phyloP scores from a whole-genome alignment of 2,113 vertebrate species.

The Colaptes auratus region DNA sequence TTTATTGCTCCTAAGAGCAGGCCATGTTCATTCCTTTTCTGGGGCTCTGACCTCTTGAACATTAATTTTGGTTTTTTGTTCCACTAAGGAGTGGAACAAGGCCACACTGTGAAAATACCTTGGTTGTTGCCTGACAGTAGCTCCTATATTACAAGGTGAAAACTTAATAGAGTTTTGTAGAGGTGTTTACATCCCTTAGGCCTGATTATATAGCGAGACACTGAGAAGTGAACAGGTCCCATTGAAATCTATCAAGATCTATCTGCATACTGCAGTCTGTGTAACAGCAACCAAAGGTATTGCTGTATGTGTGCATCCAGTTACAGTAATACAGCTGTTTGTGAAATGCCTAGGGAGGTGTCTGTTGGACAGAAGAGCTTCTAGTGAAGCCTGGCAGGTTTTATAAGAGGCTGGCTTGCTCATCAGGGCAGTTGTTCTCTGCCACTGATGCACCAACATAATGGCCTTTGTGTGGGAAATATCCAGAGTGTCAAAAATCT shows the following conservation, averaged over 20 bases:
- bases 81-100: not conserved
- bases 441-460: not conserved
- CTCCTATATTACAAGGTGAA: not conserved
- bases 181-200: not conserved
- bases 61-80: not conserved
- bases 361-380: not conserved
- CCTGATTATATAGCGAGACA: not conserved
- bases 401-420: not conserved
- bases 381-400: not conserved
- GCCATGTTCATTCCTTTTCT: not conserved
- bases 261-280: no score
- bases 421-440: not conserved
- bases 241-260: not conserved
- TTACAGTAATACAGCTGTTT: not conserved
- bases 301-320: not conserved
- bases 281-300: not conserved
- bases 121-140: not conserved
- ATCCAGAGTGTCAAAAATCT: not conserved
- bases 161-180: not conserved
- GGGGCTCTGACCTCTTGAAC: not conserved
- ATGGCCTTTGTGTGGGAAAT: not conserved
- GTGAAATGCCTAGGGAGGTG: not conserved
- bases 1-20: not conserved
- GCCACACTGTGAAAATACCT: not conserved
- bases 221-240: not conserved